phyloP scores from a whole-genome alignment of 2,888 invertebrate genomes.

The Tenthredo mesomela region DNA sequence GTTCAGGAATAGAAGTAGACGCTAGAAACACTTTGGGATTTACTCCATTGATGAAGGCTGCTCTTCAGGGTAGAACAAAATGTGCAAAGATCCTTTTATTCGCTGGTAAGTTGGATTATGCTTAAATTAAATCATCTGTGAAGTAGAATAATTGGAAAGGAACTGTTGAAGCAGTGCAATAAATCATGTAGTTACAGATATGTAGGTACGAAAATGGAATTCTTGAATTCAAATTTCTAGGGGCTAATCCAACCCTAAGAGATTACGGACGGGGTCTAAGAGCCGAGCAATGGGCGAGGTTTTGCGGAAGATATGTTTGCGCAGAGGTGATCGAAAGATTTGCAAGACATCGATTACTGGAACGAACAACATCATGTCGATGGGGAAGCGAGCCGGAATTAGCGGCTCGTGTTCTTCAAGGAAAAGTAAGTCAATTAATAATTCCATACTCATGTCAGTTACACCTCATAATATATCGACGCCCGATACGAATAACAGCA shows the following conservation, averaged over 20 bases:
- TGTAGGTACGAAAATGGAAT: background rate
- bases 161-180: too few species aligned
- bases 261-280: constrained; percentile 85
- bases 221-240: constrained; percentile 74
- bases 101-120: constrained; percentile 81
- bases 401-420: constrained; percentile 79
- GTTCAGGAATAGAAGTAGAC: constrained; percentile 84
- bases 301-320: constrained; percentile 85
- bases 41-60: constrained; percentile 88
- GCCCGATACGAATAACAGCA: too few species aligned
- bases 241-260: constrained; percentile 84
- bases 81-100: constrained; percentile 87
- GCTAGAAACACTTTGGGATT: constrained; percentile 85
- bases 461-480: too few species aligned
- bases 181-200: background rate
- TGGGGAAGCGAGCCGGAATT: constrained; percentile 84
- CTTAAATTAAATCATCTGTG: too few species aligned
- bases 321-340: constrained; percentile 87
- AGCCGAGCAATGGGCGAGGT: constrained; percentile 88
- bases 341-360: constrained; percentile 81
- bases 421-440: constrained; percentile 74
- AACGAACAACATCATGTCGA: constrained; percentile 80
- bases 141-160: too few species aligned
- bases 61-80: constrained; percentile 86
- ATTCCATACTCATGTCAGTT: background rate